Percentiles rank a stretch among this genome's conserved stretches.
Conservation (phyloP, 2,113 vertebrate genomes). For the Hydrolagus affinis region DNA sequence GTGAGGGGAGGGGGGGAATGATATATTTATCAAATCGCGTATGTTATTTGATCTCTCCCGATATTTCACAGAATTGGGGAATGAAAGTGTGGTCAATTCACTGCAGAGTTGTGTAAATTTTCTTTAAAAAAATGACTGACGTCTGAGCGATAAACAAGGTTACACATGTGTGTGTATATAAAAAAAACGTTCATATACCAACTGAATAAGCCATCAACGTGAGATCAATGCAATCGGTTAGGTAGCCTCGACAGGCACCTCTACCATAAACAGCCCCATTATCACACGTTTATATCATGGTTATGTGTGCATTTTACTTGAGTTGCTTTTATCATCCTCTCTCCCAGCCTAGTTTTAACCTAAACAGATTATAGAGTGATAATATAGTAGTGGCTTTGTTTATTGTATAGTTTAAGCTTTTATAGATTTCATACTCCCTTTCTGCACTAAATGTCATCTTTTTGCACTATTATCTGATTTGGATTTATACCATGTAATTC, state of each 20-base stretch:
- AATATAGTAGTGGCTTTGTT: not conserved
- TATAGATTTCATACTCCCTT: not conserved
- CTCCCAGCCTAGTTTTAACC: not conserved
- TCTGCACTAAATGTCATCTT: not conserved
- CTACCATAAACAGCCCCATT: not conserved
- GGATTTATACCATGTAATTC: not conserved
- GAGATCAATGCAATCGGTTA: not conserved
- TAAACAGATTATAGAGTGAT: not conserved
- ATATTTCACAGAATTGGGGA: not conserved
- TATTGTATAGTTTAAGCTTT: not conserved
- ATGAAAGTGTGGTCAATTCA: not conserved
- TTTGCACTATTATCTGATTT: not conserved
- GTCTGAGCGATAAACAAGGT: not conserved
- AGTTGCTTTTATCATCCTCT: not conserved
- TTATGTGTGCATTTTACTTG: not conserved
- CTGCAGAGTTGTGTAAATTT: not conserved
- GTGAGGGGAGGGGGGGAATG: no score
- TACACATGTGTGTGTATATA: constrained; percentile 69
- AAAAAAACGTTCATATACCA: constrained; percentile 53
- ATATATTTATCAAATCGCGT: no score
- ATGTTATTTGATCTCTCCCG: no score
- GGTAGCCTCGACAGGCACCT: not conserved
- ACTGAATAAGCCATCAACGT: not conserved
- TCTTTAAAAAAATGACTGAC: not conserved
- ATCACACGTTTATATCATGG: not conserved